These are phyloP conservation scores for Amaurobius ferox DNA, from an alignment of 2,888 invertebrate species.

Conservation along the genomic window DNA sequence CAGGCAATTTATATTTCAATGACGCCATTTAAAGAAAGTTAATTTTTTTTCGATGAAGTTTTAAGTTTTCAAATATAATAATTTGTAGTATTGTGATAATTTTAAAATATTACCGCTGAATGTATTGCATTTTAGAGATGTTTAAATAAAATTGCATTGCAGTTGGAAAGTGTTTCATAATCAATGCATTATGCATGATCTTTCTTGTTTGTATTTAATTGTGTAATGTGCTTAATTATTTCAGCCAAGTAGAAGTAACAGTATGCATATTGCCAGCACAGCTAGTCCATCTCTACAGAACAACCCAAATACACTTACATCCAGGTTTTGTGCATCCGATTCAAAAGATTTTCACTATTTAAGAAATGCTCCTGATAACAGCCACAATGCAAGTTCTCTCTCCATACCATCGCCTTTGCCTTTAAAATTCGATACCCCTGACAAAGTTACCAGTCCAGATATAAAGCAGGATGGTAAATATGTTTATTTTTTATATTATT, in stretches of 20 bases:
- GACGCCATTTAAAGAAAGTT: no score
- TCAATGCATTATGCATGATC: no score
- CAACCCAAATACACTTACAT: neutral
- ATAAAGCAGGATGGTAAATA: slow-evolving; percentile 15
- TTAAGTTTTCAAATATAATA: no score
- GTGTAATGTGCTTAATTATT: neutral
- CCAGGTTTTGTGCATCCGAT: slow-evolving; percentile 11
- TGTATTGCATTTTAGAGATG: no score
- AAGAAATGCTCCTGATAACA: neutral
- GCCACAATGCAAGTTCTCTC: slow-evolving; percentile 6
- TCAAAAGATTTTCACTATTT: neutral
- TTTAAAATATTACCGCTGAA: no score
- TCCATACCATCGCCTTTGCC: slow-evolving; percentile 27
- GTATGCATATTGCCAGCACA: slow-evolving; percentile 6
- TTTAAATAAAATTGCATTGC: no score
- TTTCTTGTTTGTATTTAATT: no score
- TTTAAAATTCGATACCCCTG: slow-evolving; percentile 46
- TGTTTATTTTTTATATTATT: no score
- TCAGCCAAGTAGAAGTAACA: slow-evolving; percentile 28
- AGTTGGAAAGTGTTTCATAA: no score
- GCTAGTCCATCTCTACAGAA: slow-evolving; percentile 31
- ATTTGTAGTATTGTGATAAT: no score
- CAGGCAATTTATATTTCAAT: no score
- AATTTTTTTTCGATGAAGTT: no score
- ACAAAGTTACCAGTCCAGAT: slow-evolving; percentile 4